These are phyloP conservation scores for Danio aesculapii DNA, from an alignment of 2,797 vertebrate genomes.

Conservation along the genomic window DNA sequence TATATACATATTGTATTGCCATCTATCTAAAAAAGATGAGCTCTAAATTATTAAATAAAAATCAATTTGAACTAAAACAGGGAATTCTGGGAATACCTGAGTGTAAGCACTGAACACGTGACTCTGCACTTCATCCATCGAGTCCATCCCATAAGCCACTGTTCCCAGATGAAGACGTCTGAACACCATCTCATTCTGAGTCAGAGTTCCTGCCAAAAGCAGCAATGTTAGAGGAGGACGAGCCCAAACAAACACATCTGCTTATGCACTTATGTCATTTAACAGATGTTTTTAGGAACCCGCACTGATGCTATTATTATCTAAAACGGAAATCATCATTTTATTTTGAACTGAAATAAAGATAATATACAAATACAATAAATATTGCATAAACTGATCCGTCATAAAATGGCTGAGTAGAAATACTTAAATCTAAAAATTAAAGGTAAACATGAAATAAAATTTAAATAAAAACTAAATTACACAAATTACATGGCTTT, in stretches of 20 bases:
- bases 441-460: too few species aligned
- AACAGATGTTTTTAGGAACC: neutral
- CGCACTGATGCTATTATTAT: neutral
- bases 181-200: slow-evolving; percentile 99
- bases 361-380: too few species aligned
- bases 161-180: slow-evolving; percentile 95
- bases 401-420: too few species aligned
- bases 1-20: too few species aligned
- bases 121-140: slow-evolving; percentile 99
- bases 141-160: slow-evolving; percentile 95
- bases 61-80: neutral
- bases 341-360: neutral
- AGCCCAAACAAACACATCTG: slow-evolving; percentile 17
- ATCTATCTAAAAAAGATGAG: too few species aligned
- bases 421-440: too few species aligned
- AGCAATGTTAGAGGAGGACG: neutral
- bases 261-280: neutral
- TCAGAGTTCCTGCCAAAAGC: slow-evolving; percentile 88
- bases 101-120: slow-evolving; percentile 98
- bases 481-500: too few species aligned
- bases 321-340: neutral
- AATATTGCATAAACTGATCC: too few species aligned
- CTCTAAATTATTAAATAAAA: too few species aligned
- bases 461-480: too few species aligned
- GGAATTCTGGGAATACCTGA: slow-evolving; percentile 79